Conservation (phyloP, 2,113 vertebrate genomes). For the Neolamprologus tretocephalus region DNA sequence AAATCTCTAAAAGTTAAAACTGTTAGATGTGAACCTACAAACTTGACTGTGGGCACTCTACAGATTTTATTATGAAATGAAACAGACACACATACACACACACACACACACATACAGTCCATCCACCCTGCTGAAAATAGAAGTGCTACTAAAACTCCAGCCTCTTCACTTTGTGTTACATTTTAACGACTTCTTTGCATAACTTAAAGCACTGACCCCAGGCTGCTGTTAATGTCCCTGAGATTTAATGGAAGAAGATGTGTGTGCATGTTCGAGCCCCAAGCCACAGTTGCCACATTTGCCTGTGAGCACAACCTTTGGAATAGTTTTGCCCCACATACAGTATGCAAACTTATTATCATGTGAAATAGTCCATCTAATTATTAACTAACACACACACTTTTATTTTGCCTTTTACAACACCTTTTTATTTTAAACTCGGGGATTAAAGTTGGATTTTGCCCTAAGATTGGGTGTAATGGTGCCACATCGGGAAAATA, state of each 20-base stretch:
- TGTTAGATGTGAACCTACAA: not conserved
- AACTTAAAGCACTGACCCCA: constrained; percentile 7
- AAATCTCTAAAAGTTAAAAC: not conserved
- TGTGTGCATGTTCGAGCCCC: constrained; percentile 13
- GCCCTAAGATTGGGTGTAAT: not conserved
- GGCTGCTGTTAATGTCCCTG: constrained; percentile 31
- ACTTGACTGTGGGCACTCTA: not conserved
- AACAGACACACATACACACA: not conserved
- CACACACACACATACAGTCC: not conserved
- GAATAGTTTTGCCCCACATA: constrained; percentile 25
- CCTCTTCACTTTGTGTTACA: not conserved
- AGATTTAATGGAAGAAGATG: constrained; percentile 40
- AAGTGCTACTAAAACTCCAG: constrained; percentile 1
- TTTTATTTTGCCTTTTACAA: not conserved
- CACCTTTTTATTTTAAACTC: not conserved
- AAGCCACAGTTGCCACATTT: constrained; percentile 38
- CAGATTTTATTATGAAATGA: not conserved
- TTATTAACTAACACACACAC: not conserved
- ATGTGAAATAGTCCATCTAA: constrained; percentile 12
- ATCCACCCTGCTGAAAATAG: not conserved
- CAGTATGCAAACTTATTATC: constrained; percentile 15
- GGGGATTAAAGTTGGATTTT: not conserved
- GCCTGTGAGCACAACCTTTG: constrained; percentile 35
- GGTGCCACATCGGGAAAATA: not conserved
- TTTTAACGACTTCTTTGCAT: constrained; percentile 25